Evolutionary conservation across 2,888 invertebrate species (phyloP), one percentile per base, ranked within the genome.

Genomic region (Luffia ferchaultella): DNA sequence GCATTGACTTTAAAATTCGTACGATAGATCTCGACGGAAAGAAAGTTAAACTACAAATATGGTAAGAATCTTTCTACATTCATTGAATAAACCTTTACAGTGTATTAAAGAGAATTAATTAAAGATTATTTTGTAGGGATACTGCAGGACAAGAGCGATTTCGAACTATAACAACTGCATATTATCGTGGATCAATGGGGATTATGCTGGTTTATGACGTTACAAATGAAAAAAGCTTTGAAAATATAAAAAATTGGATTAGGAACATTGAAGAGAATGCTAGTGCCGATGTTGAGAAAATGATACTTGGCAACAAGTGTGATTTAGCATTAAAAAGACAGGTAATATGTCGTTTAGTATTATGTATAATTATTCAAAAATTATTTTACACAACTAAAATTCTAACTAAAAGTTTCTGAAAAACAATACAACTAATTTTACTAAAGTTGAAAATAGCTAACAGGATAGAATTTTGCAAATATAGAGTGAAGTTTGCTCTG

Each of bases 121-220:
- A 51, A 41, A 18, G 7, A 40, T 51, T 46, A 16, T 45, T 65
- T 65, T 51, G 17, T 67, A 97, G 97, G 98, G 98, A 98, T 73
- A 98, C 98, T 51, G 98, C 98, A 43, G 98, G 99, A 1, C 98
- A 99, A 78, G 99, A 99, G 76, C 88, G 98, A 68, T 99, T 99
- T 86, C 90, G 98, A 62, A 99, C 98, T 56, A 99, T 99, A 62
- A 99, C 98, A 50, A 99, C 98, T 54, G 98, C 98, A n/a, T 99
- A 99, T 74, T 99, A 99, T 83, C 90, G 99, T 62, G 99, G 98
- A 48, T 98, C 98, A 44, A 99, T 99, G 98, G 99, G 99, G 54
- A 99, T 99, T 61, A 97, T 98, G 96, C 87, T 98, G 59, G 98
- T 98, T 42, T 99, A 99, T 78, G 99, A 99, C 80, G 98, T 99